Conservation (phyloP, 2,797 vertebrate species). For the Champsocephalus esox region DNA sequence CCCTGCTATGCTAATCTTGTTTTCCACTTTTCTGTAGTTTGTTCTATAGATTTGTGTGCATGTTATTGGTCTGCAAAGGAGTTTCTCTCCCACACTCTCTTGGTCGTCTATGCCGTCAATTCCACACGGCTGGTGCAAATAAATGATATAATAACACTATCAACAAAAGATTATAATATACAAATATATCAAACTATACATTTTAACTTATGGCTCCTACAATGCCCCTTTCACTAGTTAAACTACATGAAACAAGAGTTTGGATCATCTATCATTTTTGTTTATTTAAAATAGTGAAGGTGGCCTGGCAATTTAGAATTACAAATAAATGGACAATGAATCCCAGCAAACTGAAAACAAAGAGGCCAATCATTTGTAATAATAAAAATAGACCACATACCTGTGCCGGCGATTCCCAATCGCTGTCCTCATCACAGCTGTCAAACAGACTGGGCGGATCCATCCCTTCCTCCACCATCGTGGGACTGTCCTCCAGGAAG, state of each 20-base stretch:
- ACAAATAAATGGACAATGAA: background rate
- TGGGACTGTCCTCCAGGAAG: constrained; percentile 91
- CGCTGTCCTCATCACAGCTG: constrained; percentile 89
- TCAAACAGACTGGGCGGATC: constrained; percentile 89
- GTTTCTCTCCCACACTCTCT: no score
- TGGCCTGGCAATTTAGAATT: background rate
- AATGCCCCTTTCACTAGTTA: background rate
- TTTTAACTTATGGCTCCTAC: no score
- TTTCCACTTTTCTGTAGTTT: no score
- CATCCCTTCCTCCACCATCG: constrained; percentile 91
- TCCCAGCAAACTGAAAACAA: background rate
- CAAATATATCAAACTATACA: no score
- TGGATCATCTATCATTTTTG: background rate
- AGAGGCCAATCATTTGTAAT: background rate
- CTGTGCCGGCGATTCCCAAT: constrained; percentile 72
- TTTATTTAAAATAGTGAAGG: background rate
- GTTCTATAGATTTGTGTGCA: no score
- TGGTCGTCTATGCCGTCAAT: no score
- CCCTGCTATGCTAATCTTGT: no score
- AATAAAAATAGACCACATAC: constrained; percentile 53
- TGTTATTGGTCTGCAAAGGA: no score
- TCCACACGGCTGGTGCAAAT: no score
- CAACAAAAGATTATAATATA: no score
- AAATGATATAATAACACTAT: no score
- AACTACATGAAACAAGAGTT: constrained; percentile 2